Percentiles rank a stretch among this genome's conserved stretches.
phyloP scores from a whole-genome alignment of 2,797 vertebrate species.

The Natrix natrix region DNA sequence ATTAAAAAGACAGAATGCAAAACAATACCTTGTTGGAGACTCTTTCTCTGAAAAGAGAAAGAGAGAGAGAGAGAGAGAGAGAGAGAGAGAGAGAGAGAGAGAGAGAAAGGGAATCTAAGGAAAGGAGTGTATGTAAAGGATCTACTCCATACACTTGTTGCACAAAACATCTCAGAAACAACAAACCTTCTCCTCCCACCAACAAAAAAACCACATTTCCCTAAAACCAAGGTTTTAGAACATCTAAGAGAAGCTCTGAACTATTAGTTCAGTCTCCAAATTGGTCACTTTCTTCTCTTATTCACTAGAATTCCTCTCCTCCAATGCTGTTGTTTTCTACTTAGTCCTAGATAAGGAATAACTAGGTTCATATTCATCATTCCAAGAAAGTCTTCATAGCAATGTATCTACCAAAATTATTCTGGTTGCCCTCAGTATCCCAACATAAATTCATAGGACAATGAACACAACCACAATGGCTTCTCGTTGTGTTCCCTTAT shows the following conservation, averaged over 20 bases:
- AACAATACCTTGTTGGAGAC: not conserved
- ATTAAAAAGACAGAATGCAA: not conserved
- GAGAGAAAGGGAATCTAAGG: not conserved
- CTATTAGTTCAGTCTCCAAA: not conserved
- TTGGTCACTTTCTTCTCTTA: not conserved
- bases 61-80: no score
- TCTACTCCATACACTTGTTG: not conserved
- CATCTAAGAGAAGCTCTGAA: not conserved
- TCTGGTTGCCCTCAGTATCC: not conserved
- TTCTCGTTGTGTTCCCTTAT: not conserved
- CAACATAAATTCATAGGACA: not conserved
- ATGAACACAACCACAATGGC: not conserved
- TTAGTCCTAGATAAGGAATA: not conserved
- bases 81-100: not conserved
- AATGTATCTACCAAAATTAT: not conserved
- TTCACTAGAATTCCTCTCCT: not conserved
- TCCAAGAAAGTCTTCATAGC: not conserved
- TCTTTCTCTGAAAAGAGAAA: not conserved
- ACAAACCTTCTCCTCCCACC: not conserved
- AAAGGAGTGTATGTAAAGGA: not conserved
- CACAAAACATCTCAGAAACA: not conserved
- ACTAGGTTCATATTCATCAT: not conserved
- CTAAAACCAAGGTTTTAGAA: not conserved
- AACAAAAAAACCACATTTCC: not conserved
- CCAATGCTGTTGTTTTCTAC: not conserved